Base-by-base conservation (phyloP, 2,797 vertebrate species). In the Odontamblyopus lacepedii region DNA sequence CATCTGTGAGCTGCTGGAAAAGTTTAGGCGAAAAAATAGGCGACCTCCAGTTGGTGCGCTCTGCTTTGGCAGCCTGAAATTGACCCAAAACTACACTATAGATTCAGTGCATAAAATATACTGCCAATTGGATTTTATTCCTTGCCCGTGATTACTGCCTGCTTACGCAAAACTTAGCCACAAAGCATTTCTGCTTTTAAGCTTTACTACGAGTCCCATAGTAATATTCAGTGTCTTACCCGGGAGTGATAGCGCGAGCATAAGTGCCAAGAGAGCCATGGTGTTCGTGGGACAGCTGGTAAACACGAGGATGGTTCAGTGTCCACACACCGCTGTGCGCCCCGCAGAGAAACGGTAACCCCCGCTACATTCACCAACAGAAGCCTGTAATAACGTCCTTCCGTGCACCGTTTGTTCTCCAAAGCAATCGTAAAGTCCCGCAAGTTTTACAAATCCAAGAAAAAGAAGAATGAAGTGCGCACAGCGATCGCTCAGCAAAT, bases 221-320 rank as follows among this genome's bases (percentile, higher is more conserved):
- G 12, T 48, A 1, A 27, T 27, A 26, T 12, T 27, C 6, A 19
- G 30, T 59, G 11, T 85, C 32, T 65, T 91, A 94, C 94, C 94
- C 90, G 86, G 80, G 65, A 90, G 53, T 81, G 87, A 80, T 23
- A 93, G 80, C 57, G 75, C 79, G 0, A 93, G 75, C 62, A 87
- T 80, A 62, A 84, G 75, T 71, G 92, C 86, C 71, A 83, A 65
- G 60, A 91, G 75, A 69, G 91, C 75, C 94, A 94, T 94, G 60
- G 61, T 87, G 35, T 63, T 65, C 5, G 74, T 27, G 74, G 81
- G 77, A 72, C 78, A 59, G 69, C 72, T 11, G 72, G 35, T 73
- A 63, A 75, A 81, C 69, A 56, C 44, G 75, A 73, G 82, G 74
- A 65, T 44, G 77, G 83, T 79, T 84, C 81, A 76, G 79, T 26